Percentiles rank a stretch among this genome's conserved stretches.
phyloP scores from a whole-genome alignment of 2,888 invertebrate species.

The Chrysodeixis includens region DNA sequence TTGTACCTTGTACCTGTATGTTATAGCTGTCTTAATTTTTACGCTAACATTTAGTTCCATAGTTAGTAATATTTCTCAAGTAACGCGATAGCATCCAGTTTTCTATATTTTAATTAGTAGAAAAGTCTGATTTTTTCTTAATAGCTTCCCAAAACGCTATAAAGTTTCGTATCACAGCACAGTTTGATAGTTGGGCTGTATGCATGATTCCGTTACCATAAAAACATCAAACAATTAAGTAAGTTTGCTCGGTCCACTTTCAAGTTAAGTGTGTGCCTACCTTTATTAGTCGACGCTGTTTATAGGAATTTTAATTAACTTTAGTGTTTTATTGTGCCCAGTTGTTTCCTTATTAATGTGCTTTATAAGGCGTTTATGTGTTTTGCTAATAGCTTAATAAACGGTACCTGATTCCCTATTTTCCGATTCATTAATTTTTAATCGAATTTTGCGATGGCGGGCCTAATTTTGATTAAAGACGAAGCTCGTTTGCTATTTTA shows the following conservation, averaged over 20 bases:
- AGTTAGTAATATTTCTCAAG: too few relatives aligned
- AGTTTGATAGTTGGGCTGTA: not conserved
- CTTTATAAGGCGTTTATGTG: slow-evolving; percentile 22
- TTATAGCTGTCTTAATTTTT: too few relatives aligned
- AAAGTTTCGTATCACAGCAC: too few relatives aligned
- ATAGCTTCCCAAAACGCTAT: too few relatives aligned
- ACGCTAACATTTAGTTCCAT: too few relatives aligned
- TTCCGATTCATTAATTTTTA: not conserved
- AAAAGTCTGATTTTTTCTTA: too few relatives aligned
- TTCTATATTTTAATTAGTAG: too few relatives aligned
- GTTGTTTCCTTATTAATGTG: slow-evolving; percentile 46
- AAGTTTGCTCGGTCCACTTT: not conserved
- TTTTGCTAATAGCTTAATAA: slow-evolving; percentile 20
- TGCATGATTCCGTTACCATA: not conserved
- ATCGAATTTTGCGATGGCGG: not conserved
- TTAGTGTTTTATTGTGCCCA: slow-evolving; percentile 31
- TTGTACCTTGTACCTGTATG: too few relatives aligned
- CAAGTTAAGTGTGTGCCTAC: slow-evolving; percentile 22
- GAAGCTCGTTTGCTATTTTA: not conserved
- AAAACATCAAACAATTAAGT: not conserved
- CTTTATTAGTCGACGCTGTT: slow-evolving; percentile 28
- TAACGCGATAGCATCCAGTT: too few relatives aligned
- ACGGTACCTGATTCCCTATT: not conserved
- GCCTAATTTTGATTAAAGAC: not conserved
- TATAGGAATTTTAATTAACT: slow-evolving; percentile 49